Evolutionary conservation across 1,140 invertebrate species (phyloP).

Genomic region (Drosophila nigrodunni): DNA sequence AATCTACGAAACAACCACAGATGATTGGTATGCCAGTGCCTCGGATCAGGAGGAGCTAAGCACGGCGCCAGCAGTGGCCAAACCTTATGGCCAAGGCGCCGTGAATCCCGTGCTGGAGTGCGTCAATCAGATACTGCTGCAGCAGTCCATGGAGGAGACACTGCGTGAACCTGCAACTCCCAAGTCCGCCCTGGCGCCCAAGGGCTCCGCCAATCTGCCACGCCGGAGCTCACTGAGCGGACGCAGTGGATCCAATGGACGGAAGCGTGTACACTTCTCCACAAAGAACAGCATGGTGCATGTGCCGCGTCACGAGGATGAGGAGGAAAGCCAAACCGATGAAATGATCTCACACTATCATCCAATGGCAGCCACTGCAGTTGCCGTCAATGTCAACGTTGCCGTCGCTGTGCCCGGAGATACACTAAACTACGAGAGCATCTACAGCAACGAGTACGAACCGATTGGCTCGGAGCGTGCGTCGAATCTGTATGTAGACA

Average conservation of each 20-base stretch:
- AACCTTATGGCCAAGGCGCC: conserved; percentile 79
- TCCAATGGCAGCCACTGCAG: conserved; percentile 24
- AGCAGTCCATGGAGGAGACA: conserved; percentile 82
- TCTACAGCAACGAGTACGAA: conserved; percentile 86
- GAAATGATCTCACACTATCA: conserved; percentile 66
- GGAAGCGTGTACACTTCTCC: conserved; percentile 83
- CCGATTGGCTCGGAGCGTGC: conserved; percentile 84
- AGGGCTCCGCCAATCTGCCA: conserved; percentile 25
- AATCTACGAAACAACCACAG: conserved; percentile 85
- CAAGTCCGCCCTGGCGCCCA: conserved; percentile 37
- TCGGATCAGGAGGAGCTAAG: conserved; percentile 87
- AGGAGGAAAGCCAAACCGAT: conserved; percentile 43
- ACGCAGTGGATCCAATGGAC: conserved; percentile 53
- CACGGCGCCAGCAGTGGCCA: conserved; percentile 77
- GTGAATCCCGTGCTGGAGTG: conserved; percentile 90
- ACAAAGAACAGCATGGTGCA: conserved; percentile 84
- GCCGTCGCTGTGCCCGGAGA: conserved; percentile 17
- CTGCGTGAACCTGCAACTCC: conserved; percentile 39
- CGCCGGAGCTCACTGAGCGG: conserved; percentile 63
- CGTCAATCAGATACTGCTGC: conserved; percentile 86
- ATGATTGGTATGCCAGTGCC: conserved; percentile 88
- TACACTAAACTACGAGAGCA: conserved; percentile 83
- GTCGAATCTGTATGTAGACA: conserved; percentile 85
- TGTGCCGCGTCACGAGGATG: conserved; percentile 69
- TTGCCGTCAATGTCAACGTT: not conserved